These are phyloP conservation scores for Nylanderia fulva DNA, from an alignment of 1,140 invertebrate genomes.

Conservation along the genomic window DNA sequence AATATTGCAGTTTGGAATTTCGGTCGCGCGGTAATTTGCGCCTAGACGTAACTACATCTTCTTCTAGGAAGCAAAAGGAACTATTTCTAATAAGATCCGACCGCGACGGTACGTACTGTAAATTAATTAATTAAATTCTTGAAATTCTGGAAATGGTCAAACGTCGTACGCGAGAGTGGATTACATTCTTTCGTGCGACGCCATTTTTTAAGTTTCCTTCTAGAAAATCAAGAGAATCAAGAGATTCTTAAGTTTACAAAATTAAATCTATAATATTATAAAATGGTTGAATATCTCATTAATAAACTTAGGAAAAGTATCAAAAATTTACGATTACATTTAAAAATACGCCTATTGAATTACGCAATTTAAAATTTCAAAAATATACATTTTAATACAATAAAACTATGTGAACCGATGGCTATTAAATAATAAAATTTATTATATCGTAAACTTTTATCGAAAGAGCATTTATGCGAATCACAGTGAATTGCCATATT, in stretches of 20 bases:
- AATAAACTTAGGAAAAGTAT: not conserved
- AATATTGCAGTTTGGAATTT: constrained; percentile 48
- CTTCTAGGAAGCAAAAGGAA: constrained; percentile 37
- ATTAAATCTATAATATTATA: not conserved
- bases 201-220: constrained; percentile 24
- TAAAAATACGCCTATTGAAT: not conserved
- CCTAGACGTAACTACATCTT: constrained; percentile 32
- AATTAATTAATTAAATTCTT: constrained; percentile 59
- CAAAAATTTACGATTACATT: not conserved
- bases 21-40: constrained; percentile 15
- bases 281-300: not conserved
- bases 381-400: not conserved
- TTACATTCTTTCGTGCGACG: constrained; percentile 35
- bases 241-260: constrained; percentile 16
- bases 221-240: not conserved
- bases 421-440: not conserved
- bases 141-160: constrained; percentile 51
- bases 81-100: constrained; percentile 55
- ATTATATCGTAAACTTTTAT: not conserved
- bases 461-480: not conserved
- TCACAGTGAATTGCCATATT: not conserved
- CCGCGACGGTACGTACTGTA: constrained; percentile 18
- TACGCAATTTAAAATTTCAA: too few relatives aligned
- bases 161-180: constrained; percentile 26
- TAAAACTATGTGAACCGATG: not conserved